A percentile compares a stretch with the other conserved stretches of the same genome.
phyloP scores from a whole-genome alignment of 2,888 invertebrate species.

The Tachina fera region DNA sequence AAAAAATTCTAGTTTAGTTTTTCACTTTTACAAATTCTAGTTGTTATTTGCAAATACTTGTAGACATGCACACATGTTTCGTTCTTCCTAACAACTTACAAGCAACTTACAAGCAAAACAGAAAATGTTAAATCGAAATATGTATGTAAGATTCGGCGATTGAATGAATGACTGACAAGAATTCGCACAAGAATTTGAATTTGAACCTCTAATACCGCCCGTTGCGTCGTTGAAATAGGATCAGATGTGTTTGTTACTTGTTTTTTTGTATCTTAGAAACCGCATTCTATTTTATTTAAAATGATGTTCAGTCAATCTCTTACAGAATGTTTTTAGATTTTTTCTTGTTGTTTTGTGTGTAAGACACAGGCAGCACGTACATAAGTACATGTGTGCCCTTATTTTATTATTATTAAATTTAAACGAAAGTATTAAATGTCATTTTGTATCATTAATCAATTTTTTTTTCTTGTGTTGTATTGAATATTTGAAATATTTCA shows the following conservation, averaged over 20 bases:
- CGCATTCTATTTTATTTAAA: no score
- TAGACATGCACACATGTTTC: neutral
- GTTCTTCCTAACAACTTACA: neutral
- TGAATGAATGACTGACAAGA: conserved; percentile 49
- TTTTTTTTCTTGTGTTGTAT: conserved; percentile 12
- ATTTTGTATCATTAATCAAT: conserved; percentile 61
- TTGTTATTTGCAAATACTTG: neutral
- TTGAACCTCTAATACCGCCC: conserved; percentile 47
- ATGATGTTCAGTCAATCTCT: conserved; percentile 29
- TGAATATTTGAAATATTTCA: conserved; percentile 56
- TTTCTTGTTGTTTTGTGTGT: neutral
- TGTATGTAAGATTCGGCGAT: conserved; percentile 40
- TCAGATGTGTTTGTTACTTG: conserved; percentile 28
- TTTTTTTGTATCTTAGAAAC: conserved; percentile 1
- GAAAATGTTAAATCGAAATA: neutral
- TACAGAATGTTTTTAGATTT: neutral
- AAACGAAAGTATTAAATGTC: conserved; percentile 66
- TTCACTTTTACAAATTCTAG: conserved; percentile 23
- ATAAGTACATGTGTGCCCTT: neutral
- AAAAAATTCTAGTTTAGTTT: conserved; percentile 35
- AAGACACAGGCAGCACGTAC: neutral
- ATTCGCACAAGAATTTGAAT: conserved; percentile 1
- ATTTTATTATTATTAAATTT: conserved; percentile 16
- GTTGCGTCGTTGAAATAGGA: conserved; percentile 50
- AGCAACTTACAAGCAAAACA: neutral